Evolutionary conservation across 2,888 invertebrate genomes (phyloP), one percentile per base, ranked within the genome.

Genomic region (Agonopterix heracliana): DNA sequence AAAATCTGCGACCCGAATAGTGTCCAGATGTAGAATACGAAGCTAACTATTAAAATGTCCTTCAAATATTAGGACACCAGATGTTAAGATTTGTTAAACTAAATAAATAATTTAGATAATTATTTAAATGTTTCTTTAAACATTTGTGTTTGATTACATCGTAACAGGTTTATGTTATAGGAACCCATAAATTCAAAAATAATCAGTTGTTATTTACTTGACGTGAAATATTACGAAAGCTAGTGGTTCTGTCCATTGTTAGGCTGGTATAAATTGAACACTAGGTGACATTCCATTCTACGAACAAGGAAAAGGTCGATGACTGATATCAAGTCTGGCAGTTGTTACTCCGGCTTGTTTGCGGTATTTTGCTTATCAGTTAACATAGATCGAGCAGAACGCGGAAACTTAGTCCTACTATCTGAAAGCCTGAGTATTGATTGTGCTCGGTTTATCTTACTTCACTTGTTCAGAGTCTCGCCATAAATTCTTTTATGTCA

Each of bases 301-400:
- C 11, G 38, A 41, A n/a, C n/a, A 38, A 38, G 38, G 38, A 38
- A 38, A 9, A 12, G 45, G 44, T 41, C 48, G 11, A 14, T n/a
- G 48, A 44, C 48, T 43, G 48, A 48, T 48, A 48, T 9, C 40
- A 9, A 8, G 10, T 38, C 10, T n/a, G n/a, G 38, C 38, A 26
- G 26, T 26, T 26, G 26, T 26, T 26, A 26, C 48, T 42, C 38
- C 34, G n/a, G 11, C 40, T 48, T 48, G 48, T 48, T 48, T 48
- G 46, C 44, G 46, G 48, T 38, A 48, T 48, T 48, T 41, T 35
- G 51, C 62, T 76, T 77, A 77, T 77, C 76, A 66, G 60, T 51
- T 54, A 62, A 54, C 65, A 64, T 55, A 64, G 72, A 76, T 76
- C 76, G 65, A 60, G 53, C 56, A n/a, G 60, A 67, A 74, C 61